A percentile compares a stretch with the other conserved stretches of the same genome.
Evolutionary conservation across 30 jellyfish, hydroid and myxozoan genomes (phyloP).

Genomic region (Cassiopea andromeda): DNA sequence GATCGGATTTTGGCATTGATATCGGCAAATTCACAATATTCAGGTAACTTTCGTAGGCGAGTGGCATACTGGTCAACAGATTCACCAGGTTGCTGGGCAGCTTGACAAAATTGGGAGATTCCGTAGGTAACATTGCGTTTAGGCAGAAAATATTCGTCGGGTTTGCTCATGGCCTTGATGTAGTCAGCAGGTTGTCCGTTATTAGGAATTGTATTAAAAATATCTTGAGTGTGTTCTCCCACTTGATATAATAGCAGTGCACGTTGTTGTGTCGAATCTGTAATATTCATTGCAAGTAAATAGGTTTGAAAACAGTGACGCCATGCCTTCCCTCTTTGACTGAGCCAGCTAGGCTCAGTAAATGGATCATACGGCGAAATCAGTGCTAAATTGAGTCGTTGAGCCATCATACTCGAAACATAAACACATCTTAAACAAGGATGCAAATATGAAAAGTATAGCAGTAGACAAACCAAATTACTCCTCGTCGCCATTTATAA

Average conservation of each 20-base stretch:
- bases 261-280: conserved; percentile 40
- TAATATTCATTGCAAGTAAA: conserved; percentile 12
- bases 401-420: background rate
- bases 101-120: conserved; percentile 12
- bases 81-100: background rate
- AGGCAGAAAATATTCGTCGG: conserved; percentile 9
- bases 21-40: background rate
- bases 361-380: conserved; percentile 6
- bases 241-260: conserved; percentile 24
- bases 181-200: conserved; percentile 6
- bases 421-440: too few relatives aligned
- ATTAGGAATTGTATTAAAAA: conserved; percentile 19
- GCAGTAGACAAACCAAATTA: too few relatives aligned
- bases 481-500: too few relatives aligned
- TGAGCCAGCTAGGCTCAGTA: conserved; percentile 17
- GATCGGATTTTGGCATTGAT: conserved; percentile 15
- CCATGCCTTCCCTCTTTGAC: conserved; percentile 38
- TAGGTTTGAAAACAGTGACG: conserved; percentile 14
- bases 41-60: background rate
- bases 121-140: conserved; percentile 13
- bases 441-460: too few relatives aligned
- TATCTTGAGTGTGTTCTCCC: conserved; percentile 8
- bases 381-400: background rate
- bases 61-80: background rate
- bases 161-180: conserved; percentile 15